phyloP scores from a whole-genome alignment of 1,140 invertebrate genomes.

The Eupristina koningsbergeri region DNA sequence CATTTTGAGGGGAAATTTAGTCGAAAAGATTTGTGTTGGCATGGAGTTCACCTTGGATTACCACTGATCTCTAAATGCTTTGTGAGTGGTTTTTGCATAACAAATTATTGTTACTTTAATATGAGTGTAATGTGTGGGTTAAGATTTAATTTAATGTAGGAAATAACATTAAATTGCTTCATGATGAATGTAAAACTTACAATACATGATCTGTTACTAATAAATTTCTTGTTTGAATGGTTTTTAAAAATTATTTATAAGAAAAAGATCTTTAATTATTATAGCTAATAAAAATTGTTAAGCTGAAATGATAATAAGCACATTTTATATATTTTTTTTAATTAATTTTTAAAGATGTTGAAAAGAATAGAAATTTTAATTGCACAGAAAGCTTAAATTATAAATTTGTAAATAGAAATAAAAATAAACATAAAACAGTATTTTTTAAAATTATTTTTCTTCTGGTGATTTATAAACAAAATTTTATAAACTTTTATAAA shows the following conservation, averaged over 20 bases:
- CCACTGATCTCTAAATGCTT: constrained; percentile 52
- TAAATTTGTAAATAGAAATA: background rate
- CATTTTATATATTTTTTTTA: background rate
- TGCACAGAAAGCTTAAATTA: background rate
- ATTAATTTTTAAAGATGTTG: background rate
- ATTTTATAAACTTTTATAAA: background rate
- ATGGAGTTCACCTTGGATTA: constrained; percentile 45
- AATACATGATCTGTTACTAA: background rate
- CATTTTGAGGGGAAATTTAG: background rate
- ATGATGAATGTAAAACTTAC: background rate
- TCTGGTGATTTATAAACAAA: background rate
- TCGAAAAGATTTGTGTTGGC: constrained; percentile 26
- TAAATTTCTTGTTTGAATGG: background rate
- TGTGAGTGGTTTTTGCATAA: constrained; percentile 41
- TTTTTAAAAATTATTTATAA: background rate
- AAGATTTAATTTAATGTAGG: background rate
- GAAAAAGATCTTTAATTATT: background rate
- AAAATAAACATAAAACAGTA: background rate
- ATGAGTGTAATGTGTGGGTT: background rate
- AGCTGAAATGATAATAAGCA: background rate
- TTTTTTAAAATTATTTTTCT: background rate
- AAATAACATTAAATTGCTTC: background rate
- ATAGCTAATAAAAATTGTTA: no score
- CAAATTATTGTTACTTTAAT: background rate
- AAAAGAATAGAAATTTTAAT: background rate